Evolutionary conservation across 2,113 vertebrate species (phyloP).

Genomic region (Notiomystis cincta): DNA sequence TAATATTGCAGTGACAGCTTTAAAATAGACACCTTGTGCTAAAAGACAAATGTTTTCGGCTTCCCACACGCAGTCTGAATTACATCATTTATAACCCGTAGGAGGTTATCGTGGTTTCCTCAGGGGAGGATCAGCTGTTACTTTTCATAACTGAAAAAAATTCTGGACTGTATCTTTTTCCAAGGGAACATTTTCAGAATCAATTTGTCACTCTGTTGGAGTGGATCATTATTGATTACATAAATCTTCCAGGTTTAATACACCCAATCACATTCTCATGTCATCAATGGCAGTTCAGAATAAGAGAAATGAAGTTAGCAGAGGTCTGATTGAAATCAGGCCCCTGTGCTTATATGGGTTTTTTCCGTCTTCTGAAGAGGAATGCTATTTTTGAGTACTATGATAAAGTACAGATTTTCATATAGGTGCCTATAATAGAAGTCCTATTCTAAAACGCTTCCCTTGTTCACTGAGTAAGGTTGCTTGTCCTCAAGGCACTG

Average conservation of each 20-base stretch:
- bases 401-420: not conserved
- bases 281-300: not conserved
- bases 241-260: not conserved
- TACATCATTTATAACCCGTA: constrained; percentile 64
- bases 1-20: constrained; percentile 58
- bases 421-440: not conserved
- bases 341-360: not conserved
- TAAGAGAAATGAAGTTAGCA: not conserved
- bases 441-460: not conserved
- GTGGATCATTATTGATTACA: not conserved
- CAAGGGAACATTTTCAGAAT: not conserved
- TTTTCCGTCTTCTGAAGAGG: not conserved
- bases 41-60: constrained; percentile 73
- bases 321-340: not conserved
- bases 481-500: not conserved
- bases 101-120: constrained; percentile 72
- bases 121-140: constrained; percentile 69
- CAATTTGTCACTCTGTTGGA: not conserved
- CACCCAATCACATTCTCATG: not conserved
- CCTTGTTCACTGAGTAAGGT: not conserved
- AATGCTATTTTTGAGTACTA: not conserved
- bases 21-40: constrained; percentile 70
- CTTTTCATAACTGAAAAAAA: constrained; percentile 54
- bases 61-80: constrained; percentile 68
- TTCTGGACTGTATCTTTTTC: not conserved